phyloP scores from a whole-genome alignment of 2,888 invertebrate genomes.

The Agelastica alni region DNA sequence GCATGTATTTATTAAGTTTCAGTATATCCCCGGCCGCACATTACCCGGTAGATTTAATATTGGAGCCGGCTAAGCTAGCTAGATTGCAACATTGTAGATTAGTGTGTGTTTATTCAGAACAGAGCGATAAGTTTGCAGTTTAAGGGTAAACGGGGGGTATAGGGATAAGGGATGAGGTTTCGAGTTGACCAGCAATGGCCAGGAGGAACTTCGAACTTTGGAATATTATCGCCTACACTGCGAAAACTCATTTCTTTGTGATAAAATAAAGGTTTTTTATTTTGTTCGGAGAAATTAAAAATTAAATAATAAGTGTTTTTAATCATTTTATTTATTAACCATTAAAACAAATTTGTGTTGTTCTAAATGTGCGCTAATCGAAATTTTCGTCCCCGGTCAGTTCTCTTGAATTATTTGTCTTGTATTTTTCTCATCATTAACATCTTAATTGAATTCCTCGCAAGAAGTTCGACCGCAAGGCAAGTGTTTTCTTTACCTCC shows the following conservation, averaged over 20 bases:
- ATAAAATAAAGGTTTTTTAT: no score
- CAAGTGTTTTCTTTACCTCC: no score
- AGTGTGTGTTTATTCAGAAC: conserved; percentile 52
- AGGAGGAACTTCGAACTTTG: conserved; percentile 23
- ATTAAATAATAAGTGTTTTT: no score
- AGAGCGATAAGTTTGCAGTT: conserved; percentile 49
- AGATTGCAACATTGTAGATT: conserved; percentile 53
- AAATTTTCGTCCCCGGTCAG: no score
- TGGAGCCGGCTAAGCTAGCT: conserved; percentile 41
- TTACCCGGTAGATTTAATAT: conserved; percentile 48
- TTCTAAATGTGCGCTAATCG: no score
- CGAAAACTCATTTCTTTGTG: not conserved
- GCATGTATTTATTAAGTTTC: conserved; percentile 41
- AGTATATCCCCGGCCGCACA: conserved; percentile 40
- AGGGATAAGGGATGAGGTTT: conserved; percentile 3
- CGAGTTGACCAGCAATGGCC: conserved; percentile 26
- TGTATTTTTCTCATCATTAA: no score
- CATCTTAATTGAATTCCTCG: no score
- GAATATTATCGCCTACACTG: not conserved
- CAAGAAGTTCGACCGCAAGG: no score
- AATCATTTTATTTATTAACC: no score
- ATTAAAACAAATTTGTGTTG: no score
- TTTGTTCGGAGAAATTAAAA: no score
- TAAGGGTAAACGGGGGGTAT: conserved; percentile 27
- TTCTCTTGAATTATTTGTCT: no score